Percentiles rank a stretch among this genome's conserved stretches.
These are phyloP conservation scores for Napeogenes inachia DNA, from an alignment of 2,888 invertebrate genomes.

Conservation along the genomic window DNA sequence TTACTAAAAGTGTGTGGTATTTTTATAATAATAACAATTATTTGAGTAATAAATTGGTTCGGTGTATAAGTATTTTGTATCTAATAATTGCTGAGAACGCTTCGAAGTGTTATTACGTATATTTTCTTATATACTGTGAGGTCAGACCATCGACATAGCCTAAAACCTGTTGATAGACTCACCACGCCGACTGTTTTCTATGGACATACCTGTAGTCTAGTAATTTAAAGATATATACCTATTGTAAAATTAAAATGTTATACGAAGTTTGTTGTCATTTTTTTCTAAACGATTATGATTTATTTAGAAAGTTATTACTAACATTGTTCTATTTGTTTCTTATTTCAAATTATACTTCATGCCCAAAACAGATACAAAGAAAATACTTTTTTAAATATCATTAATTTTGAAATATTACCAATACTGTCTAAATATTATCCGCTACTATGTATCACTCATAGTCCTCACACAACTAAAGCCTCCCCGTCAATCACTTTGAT, in stretches of 20 bases:
- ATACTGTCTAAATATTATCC: constrained; percentile 6
- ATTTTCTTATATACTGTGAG: constrained; percentile 48
- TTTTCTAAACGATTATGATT: neutral
- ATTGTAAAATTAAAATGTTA: neutral
- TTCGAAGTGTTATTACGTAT: constrained; percentile 34
- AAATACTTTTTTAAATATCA: neutral
- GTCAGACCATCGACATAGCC: constrained; percentile 51
- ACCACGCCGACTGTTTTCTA: constrained; percentile 6
- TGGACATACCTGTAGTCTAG: neutral
- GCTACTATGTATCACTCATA: constrained; percentile 23
- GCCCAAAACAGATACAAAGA: too few species aligned
- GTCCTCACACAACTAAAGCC: constrained; percentile 55
- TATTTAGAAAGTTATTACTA: neutral
- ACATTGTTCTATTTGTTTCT: neutral
- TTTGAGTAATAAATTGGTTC: too few species aligned
- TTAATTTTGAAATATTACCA: neutral
- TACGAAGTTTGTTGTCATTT: neutral
- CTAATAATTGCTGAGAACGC: constrained; percentile 30
- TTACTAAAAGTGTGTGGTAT: too few species aligned
- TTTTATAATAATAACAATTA: too few species aligned
- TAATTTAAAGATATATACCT: neutral
- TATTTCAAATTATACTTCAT: too few species aligned
- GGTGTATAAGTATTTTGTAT: constrained; percentile 48
- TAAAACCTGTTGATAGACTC: constrained; percentile 61
- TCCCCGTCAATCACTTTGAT: constrained; percentile 65